Evolutionary conservation across 2,113 vertebrate genomes (phyloP), one percentile per base, ranked within the genome.

Genomic region (Halcyon malimbica): DNA sequence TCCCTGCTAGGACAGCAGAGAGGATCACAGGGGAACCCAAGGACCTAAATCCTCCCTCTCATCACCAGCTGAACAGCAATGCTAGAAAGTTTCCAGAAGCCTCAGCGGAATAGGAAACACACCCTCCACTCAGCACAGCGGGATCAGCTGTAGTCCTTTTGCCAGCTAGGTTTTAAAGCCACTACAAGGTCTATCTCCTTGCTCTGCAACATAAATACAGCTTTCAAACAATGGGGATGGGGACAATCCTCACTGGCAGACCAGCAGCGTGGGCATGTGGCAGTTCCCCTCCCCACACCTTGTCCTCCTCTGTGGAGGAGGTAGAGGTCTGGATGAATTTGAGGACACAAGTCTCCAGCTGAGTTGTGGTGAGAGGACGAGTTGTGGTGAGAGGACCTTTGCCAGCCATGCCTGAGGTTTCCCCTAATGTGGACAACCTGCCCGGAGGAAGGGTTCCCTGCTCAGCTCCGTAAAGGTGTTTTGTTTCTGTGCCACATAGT

Each of bases 41-140:
- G 79, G 26, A 75, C 53, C 44, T 78, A 71, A 90, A 90, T 63
- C 78, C 53, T 82, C 46, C 0, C 0, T 33, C 75, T 46, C 90
- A 56, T 9, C 83, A 83, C 57, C 76, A 92, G 76, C 69, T 94
- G 87, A 76, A 93, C 42, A 81, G 75, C 62, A 86, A 51, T 17
- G 29, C 69, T 19, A 62, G 50, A 83, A 96, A 91, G 77, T 92
- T 96, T 95, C 63, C 28, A 80, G 41, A 31, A 83, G 68, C 44
- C 35, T 80, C 71, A 42, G 29, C 16, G 81, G 53, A 83, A 57
- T 1, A 89, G 8, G 42, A 68, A 86, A 56, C 29, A 39, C 25
- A 56, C 13, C 25, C 44, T 73, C 37, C 16, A 8, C 63, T 46
- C 68, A 39, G 28, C 62, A 90, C 42, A 94, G 83, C 69, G 71